Evolutionary conservation across 2,888 invertebrate species (phyloP), one percentile per base, ranked within the genome.

Genomic region (Drosophila meridionalis): DNA sequence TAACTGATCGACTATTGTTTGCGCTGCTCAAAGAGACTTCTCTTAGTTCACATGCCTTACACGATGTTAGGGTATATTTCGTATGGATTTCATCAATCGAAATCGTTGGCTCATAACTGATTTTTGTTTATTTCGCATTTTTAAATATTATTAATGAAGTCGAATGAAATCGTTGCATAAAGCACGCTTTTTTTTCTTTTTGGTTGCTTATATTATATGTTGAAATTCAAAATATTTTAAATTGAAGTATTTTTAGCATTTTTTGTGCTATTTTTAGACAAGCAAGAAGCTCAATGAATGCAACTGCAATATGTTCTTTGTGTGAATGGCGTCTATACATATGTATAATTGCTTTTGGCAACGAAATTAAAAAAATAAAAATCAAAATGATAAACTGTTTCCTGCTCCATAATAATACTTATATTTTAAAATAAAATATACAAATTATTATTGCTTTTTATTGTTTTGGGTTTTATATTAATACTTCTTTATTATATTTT

Each of bases 281-380:
- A 48, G 63, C 58, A 64, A 53, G 40, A 63, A 42, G 45, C 58
- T 80, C 52, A 83, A 84, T 84, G 72, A 69, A 71, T 59, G 82
- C 82, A 82, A 73, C 68, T 75, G 59, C 38, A 52, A 50, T 9
- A 47, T 32, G 43, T 56, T 71, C 42, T 28, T 42, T 50, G 36
- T 62, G 55, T 7, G 34, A 66, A 47, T 60, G n/a, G 34, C 32
- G 32, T 50, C n/a, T 11, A 34, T 50, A 20, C 20, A 20, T 20
- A 50, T 20, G 5, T 52, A 52, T 34, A 52, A 32, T 32, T 34
- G 50, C 11, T 6, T 34, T 32, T 52, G 9, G 7, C 12, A 4
- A 30, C 32, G 5, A 50, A 11, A 20, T 20, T 20, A 20, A 20
- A 20, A 7, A 3, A 28, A 28, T 28, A n/a, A 32, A 48, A 30